A percentile compares a stretch with the other conserved stretches of the same genome.
These are phyloP conservation scores for Enteromius fasciolatus DNA, from an alignment of 2,797 vertebrate species.

Conservation along the genomic window DNA sequence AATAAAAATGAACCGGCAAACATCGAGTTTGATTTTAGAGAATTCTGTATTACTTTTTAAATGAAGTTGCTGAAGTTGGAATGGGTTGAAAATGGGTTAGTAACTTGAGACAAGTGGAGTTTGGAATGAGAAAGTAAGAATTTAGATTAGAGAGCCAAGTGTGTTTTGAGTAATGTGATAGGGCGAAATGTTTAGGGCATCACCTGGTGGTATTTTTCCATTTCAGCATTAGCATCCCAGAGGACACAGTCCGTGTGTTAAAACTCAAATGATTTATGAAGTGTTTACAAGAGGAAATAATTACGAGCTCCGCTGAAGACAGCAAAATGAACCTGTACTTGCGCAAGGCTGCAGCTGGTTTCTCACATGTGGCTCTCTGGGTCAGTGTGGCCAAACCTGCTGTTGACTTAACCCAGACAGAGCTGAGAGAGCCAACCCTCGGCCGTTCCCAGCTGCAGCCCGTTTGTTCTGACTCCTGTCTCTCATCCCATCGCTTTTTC, in stretches of 20 bases:
- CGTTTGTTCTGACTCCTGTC: neutral
- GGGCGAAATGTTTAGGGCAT: constrained; percentile 6
- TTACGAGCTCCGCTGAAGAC: neutral
- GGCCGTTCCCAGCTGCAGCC: constrained; percentile 7
- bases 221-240: constrained; percentile 12
- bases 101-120: neutral
- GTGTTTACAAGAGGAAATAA: constrained; percentile 12
- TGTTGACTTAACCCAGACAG: constrained; percentile 52
- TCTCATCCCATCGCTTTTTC: constrained; percentile 3
- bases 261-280: constrained; percentile 20
- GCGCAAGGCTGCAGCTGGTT: constrained; percentile 26
- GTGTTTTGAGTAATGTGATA: constrained; percentile 1
- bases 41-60: neutral
- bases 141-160: neutral
- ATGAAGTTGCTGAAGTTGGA: neutral
- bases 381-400: constrained; percentile 30
- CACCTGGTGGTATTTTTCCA: constrained; percentile 21
- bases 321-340: constrained; percentile 29
- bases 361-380: constrained; percentile 19
- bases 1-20: neutral
- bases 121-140: neutral
- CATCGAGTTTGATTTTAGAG: neutral
- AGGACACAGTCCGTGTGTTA: neutral
- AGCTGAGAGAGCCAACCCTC: constrained; percentile 12
- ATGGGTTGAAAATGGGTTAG: constrained; percentile 1